Evolutionary conservation across 2,797 vertebrate species (phyloP), one percentile per base, ranked within the genome.

Genomic region (Typhlichthys eigenmanni): DNA sequence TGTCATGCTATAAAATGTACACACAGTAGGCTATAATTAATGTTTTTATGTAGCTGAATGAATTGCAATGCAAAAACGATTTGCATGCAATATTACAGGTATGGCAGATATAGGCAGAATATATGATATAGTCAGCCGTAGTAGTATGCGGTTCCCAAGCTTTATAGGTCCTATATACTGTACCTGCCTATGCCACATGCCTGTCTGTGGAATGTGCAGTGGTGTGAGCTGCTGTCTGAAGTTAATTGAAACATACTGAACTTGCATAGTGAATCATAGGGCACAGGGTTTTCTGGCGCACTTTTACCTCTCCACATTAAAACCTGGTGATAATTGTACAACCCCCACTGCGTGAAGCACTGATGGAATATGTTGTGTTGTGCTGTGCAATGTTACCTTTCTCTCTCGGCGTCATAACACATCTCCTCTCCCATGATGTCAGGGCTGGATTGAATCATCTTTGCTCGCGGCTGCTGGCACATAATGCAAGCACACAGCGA

Each of bases 271-370:
- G 73, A 86, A 81, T 86, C 85, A 87, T 46, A 63, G 47, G 64
- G 47, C 50, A 51, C 24, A 24, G 24, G 24, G 3, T 24, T 24
- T 24, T 24, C 24, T 24, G 34, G 72, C 79, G 86, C 74, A 68
- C 72, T 58, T 78, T 80, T 85, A 79, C 75, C 76, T 82, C 78
- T 65, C 83, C 74, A 74, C 76, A 79, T 76, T 80, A 84, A 84
- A 85, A 78, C 62, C 75, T 12, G 53, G 55, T 82, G 85, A 87
- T 82, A 87, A 72, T 70, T 90, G 85, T 83, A 88, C 58, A 50
- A 79, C 68, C 63, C 61, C 68, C 69, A 60, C 65, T 63, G 49
- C 38, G 10, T 47, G 72, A 58, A 58, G 51, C 58, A 24, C 24
- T 24, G 67, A 84, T 65, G 34, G 67, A 74, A 67, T 16, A 58